Evolutionary conservation across 2,888 invertebrate species (phyloP).

Genomic region (Rutpela maculata): DNA sequence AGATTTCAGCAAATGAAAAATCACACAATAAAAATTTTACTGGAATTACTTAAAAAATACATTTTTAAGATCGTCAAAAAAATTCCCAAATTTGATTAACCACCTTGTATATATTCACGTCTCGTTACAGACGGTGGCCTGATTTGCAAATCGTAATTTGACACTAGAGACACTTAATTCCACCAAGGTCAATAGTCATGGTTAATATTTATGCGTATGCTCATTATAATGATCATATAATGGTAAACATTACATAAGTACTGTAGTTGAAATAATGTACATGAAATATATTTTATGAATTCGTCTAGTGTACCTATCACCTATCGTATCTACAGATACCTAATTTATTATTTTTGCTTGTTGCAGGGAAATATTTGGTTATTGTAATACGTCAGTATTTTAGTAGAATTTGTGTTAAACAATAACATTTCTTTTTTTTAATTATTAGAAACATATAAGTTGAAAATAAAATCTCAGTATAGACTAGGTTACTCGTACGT

Average conservation of each 20-base stretch:
- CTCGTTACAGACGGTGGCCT: constrained; percentile 32
- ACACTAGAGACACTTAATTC: constrained; percentile 38
- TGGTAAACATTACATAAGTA: constrained; percentile 33
- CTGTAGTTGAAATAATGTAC: constrained; percentile 23
- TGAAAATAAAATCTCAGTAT: too few relatives aligned
- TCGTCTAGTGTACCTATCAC: background rate
- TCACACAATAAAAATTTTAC: too few relatives aligned
- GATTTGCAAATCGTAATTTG: constrained; percentile 42
- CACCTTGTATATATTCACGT: constrained; percentile 13
- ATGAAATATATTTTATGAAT: constrained; percentile 18
- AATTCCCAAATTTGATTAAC: background rate
- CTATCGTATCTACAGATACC: too few relatives aligned
- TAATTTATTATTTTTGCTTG: too few relatives aligned
- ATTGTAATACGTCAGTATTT: too few relatives aligned
- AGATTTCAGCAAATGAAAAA: too few relatives aligned
- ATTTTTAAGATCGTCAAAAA: background rate
- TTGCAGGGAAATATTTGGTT: too few relatives aligned
- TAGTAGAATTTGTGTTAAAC: too few relatives aligned
- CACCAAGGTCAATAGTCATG: constrained; percentile 40
- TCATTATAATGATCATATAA: constrained; percentile 31
- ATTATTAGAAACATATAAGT: too few relatives aligned
- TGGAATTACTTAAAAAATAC: too few relatives aligned
- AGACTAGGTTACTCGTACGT: too few relatives aligned
- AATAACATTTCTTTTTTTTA: too few relatives aligned
- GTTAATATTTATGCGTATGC: constrained; percentile 33